phyloP scores from a whole-genome alignment of 2,888 invertebrate species.

The Cosmia pyralina region DNA sequence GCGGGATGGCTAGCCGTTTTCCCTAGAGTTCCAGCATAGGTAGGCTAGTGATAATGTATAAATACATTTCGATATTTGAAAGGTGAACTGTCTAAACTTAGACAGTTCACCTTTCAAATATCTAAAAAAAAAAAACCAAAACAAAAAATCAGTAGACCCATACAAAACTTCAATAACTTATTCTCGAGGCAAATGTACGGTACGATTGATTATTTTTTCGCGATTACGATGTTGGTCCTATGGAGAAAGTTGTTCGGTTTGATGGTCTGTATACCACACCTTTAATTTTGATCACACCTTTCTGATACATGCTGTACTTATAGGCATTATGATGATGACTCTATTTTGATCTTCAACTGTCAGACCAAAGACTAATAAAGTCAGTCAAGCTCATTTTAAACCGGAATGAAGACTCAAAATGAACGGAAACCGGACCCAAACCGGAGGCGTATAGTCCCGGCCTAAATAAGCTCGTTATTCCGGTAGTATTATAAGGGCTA shows the following conservation, averaged over 20 bases:
- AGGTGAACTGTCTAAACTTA: too few relatives aligned
- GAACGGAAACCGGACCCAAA: conserved; percentile 4
- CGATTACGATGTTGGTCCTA: too few relatives aligned
- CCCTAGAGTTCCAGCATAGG: neutral
- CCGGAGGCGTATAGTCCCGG: conserved; percentile 23
- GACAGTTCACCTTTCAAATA: too few relatives aligned
- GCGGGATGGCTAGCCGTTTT: neutral
- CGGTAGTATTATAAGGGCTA: conserved; percentile 36
- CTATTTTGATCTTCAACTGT: conserved; percentile 4
- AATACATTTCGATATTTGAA: too few relatives aligned
- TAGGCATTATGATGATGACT: neutral
- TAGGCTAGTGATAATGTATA: neutral
- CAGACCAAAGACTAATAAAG: neutral
- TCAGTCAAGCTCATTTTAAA: conserved; percentile 21
- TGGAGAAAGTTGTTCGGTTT: too few relatives aligned
- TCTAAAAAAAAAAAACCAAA: too few relatives aligned
- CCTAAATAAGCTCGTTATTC: conserved; percentile 51
- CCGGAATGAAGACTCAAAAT: conserved; percentile 17
- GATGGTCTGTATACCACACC: too few relatives aligned
- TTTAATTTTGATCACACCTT: too few relatives aligned
- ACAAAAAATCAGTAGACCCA: neutral
- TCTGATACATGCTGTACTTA: too few relatives aligned
- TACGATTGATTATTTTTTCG: too few relatives aligned
- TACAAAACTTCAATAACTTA: too few relatives aligned
- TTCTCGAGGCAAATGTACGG: too few relatives aligned